These are phyloP conservation scores for Pogona vitticeps DNA, from an alignment of 2,113 vertebrate genomes.

Conservation along the genomic window DNA sequence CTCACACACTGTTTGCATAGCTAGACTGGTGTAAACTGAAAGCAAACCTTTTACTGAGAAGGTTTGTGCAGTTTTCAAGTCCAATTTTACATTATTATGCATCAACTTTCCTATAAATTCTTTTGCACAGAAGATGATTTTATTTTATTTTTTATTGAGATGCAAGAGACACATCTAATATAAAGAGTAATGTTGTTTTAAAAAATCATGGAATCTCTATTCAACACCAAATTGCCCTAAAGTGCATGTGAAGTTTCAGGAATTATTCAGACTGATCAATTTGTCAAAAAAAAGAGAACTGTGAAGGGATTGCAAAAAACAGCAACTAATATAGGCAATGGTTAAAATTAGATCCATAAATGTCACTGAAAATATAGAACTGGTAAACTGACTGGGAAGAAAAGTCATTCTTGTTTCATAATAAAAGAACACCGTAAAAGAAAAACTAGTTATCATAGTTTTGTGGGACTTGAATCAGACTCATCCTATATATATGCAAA, in stretches of 20 bases:
- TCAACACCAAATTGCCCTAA: not conserved
- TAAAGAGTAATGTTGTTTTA: not conserved
- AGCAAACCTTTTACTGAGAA: not conserved
- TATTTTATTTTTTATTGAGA: not conserved
- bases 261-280: not conserved
- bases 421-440: not conserved
- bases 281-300: not conserved
- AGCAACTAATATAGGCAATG: not conserved
- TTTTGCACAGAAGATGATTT: not conserved
- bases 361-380: not conserved
- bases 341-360: not conserved
- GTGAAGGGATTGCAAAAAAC: not conserved
- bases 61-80: slow-evolving; percentile 35
- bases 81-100: not conserved
- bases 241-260: not conserved
- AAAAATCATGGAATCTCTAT: not conserved
- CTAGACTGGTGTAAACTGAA: not conserved
- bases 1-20: not conserved
- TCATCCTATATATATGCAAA: not conserved
- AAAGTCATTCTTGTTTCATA: not conserved
- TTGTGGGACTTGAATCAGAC: too few relatives aligned
- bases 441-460: not conserved
- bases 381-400: too few relatives aligned
- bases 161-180: not conserved
- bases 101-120: not conserved